Percentiles rank a stretch among this genome's conserved stretches.
These are phyloP conservation scores for Eupithecia centaureata DNA, from an alignment of 2,888 invertebrate species.

Conservation along the genomic window DNA sequence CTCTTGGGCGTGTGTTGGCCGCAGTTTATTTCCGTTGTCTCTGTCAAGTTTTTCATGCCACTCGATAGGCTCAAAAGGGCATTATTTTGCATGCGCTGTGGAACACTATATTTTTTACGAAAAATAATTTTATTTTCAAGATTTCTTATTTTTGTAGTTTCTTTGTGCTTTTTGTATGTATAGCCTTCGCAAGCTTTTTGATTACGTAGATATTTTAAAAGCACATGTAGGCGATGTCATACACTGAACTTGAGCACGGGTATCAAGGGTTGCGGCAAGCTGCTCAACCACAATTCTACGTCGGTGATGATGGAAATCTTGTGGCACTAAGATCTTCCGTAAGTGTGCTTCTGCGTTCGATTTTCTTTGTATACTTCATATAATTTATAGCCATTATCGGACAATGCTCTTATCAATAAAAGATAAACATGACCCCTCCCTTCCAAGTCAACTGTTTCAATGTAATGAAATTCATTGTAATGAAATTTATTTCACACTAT, in stretches of 20 bases:
- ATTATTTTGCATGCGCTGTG: constrained; percentile 5
- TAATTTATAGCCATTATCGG: not conserved
- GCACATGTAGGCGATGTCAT: constrained; percentile 88
- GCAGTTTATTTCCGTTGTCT: not conserved
- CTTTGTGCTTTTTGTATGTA: constrained; percentile 19
- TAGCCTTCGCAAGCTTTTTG: not conserved
- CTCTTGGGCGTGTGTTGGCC: not conserved
- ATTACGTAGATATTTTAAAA: constrained; percentile 1
- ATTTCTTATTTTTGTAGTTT: constrained; percentile 14
- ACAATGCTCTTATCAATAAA: constrained; percentile 17
- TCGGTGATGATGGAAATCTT: constrained; percentile 88
- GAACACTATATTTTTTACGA: constrained; percentile 10
- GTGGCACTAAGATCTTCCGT: constrained; percentile 83
- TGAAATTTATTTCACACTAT: not conserved
- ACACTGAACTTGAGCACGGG: constrained; percentile 96
- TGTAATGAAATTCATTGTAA: not conserved
- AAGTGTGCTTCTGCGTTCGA: constrained; percentile 62
- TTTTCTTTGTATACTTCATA: not conserved
- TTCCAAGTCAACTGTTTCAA: constrained; percentile 12
- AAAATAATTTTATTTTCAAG: constrained; percentile 17
- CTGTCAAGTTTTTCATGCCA: not conserved
- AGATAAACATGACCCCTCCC: constrained; percentile 20
- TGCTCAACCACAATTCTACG: constrained; percentile 87
- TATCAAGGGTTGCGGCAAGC: constrained; percentile 93
- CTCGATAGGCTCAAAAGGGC: constrained; percentile 4